Percentiles rank a stretch among this genome's conserved stretches.
Conservation (phyloP, 2,797 vertebrate species). For the Phrynocephalus guinanensis region DNA sequence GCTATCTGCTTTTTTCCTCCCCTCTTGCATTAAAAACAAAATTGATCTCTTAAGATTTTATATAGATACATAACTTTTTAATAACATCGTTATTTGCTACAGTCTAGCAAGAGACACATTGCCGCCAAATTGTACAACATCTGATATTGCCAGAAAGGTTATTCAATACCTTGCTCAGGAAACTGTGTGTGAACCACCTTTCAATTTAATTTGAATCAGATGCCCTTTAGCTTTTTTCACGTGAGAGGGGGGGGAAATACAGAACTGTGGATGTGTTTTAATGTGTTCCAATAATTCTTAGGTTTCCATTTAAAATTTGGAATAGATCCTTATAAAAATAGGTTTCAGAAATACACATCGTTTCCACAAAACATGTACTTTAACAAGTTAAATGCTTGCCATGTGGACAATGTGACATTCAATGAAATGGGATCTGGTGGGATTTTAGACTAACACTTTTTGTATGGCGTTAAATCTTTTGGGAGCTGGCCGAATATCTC, state of each 20-base stretch:
- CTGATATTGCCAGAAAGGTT: not conserved
- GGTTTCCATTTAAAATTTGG: not conserved
- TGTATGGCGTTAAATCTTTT: no score
- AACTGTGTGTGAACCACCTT: not conserved
- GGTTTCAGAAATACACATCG: not conserved
- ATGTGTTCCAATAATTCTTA: not conserved
- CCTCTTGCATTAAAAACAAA: not conserved
- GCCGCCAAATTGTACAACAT: not conserved
- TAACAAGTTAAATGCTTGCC: not conserved
- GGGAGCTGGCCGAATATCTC: no score
- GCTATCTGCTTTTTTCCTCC: not conserved
- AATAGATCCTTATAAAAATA: not conserved
- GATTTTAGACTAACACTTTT: no score
- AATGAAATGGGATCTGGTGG: not conserved
- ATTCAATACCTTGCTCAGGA: not conserved
- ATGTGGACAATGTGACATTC: not conserved
- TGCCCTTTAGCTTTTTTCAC: not conserved
- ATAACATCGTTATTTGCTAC: conserved; percentile 19
- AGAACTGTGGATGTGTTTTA: not conserved
- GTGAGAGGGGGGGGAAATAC: not conserved
- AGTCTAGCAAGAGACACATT: not conserved
- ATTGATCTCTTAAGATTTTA: conserved; percentile 2
- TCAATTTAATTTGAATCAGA: not conserved
- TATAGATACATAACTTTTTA: conserved; percentile 24
- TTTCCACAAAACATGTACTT: not conserved